These are phyloP conservation scores for Junco hyemalis DNA, from an alignment of 2,113 vertebrate genomes.

Conservation along the genomic window DNA sequence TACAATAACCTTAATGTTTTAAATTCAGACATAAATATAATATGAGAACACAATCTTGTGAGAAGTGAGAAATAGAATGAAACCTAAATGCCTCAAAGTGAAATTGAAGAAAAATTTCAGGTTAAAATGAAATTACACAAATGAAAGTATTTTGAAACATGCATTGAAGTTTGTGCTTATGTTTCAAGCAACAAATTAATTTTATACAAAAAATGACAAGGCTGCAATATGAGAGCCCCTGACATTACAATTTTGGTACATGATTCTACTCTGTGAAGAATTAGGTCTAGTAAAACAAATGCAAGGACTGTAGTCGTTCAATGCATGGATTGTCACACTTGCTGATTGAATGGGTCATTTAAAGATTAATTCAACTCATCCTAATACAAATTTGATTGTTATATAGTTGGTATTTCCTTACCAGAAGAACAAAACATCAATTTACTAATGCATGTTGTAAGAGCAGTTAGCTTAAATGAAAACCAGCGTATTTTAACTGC, in stretches of 20 bases:
- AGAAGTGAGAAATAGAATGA: neutral
- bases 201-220: neutral
- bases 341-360: neutral
- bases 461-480: neutral
- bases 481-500: neutral
- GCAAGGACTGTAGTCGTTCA: neutral
- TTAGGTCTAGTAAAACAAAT: neutral
- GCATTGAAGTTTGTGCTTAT: neutral
- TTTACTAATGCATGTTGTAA: neutral
- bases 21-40: neutral
- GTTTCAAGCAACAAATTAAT: neutral
- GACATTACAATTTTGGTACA: neutral
- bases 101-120: slow-evolving; percentile 10
- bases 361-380: neutral
- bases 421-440: neutral
- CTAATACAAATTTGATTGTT: neutral
- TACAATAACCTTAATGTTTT: neutral
- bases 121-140: neutral
- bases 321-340: neutral
- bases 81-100: neutral
- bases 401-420: neutral
- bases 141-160: neutral
- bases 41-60: neutral
- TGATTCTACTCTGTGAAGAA: neutral
- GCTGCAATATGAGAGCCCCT: neutral